Evolutionary conservation across 2,113 vertebrate genomes (phyloP).

Genomic region (Struthio camelus): DNA sequence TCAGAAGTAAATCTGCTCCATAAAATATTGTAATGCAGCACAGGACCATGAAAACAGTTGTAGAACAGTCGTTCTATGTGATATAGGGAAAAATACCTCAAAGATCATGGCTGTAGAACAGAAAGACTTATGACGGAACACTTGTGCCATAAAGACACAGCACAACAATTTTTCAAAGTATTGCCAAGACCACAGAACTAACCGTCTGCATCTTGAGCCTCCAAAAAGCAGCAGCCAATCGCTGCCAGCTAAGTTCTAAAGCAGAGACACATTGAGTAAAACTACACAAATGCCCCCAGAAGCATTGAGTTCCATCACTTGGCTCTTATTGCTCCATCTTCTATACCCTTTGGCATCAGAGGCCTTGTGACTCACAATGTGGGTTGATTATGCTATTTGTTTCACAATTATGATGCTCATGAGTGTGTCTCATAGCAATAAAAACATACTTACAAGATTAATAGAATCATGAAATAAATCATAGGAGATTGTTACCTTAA

Average conservation of each 20-base stretch:
- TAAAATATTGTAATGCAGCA: background rate
- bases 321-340: background rate
- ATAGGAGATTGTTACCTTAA: background rate
- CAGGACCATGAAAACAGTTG: background rate
- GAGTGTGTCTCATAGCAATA: background rate
- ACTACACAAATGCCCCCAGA: background rate
- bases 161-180: background rate
- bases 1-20: background rate
- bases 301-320: background rate
- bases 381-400: background rate
- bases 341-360: background rate
- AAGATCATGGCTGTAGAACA: background rate
- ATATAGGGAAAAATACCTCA: no score
- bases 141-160: background rate
- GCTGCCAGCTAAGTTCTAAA: background rate
- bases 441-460: background rate
- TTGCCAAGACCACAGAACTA: background rate
- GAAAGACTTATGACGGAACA: background rate
- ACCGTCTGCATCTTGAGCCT: background rate
- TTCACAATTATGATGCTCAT: background rate
- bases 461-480: background rate
- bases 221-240: background rate
- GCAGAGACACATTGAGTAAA: background rate
- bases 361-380: background rate
- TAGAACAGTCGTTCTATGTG: background rate